phyloP scores from a whole-genome alignment of 2,888 invertebrate species.

The Volucella inanis region DNA sequence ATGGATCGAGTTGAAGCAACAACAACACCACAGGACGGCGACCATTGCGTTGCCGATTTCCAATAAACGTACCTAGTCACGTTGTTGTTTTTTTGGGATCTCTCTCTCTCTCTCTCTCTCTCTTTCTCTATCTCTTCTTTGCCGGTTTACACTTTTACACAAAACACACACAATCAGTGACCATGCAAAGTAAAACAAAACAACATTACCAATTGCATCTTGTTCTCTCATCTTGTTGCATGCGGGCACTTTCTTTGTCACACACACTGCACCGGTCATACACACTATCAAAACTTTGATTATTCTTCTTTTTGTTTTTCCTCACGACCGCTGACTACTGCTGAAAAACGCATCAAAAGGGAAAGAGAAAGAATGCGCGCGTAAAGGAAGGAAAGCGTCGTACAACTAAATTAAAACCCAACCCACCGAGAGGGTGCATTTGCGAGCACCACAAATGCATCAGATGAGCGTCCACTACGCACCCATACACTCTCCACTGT shows the following conservation, averaged over 20 bases:
- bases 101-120: slow-evolving; percentile 18
- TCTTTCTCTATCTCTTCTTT: background rate
- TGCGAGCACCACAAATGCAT: slow-evolving; percentile 33
- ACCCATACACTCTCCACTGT: slow-evolving; percentile 43
- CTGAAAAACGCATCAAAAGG: slow-evolving; percentile 67
- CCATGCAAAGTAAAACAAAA: slow-evolving; percentile 23
- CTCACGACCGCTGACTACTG: slow-evolving; percentile 30
- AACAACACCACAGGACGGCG: slow-evolving; percentile 71
- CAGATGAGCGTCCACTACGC: slow-evolving; percentile 65
- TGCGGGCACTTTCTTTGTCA: slow-evolving; percentile 5
- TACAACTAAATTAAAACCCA: slow-evolving; percentile 72
- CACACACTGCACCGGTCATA: slow-evolving; percentile 65
- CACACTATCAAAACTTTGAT: slow-evolving; percentile 43
- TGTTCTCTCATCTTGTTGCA: slow-evolving; percentile 31
- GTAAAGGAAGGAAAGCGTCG: slow-evolving; percentile 51
- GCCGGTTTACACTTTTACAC: background rate
- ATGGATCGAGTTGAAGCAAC: slow-evolving; percentile 26
- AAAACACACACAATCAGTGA: slow-evolving; percentile 25
- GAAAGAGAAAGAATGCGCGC: slow-evolving; percentile 71
- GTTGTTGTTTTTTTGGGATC: slow-evolving; percentile 55
- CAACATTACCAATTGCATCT: slow-evolving; percentile 49
- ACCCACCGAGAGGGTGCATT: slow-evolving; percentile 70
- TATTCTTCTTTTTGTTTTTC: slow-evolving; percentile 19
- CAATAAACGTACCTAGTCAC: slow-evolving; percentile 62
- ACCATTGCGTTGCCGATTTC: slow-evolving; percentile 74